Base-by-base conservation (phyloP, 2,797 vertebrate genomes). In the Nyctalus aviator region DNA sequence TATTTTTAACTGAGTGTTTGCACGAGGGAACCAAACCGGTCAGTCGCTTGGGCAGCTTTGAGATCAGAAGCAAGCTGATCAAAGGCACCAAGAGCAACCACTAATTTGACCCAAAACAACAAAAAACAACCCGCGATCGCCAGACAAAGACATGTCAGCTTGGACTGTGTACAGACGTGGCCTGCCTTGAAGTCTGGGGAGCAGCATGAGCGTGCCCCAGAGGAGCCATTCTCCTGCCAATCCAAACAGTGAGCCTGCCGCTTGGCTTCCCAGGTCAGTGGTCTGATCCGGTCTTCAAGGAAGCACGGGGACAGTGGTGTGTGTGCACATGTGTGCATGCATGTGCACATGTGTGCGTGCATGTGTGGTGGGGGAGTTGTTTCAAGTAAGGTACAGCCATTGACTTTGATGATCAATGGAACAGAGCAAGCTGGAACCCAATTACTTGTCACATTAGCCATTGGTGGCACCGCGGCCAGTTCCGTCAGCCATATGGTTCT, bases 1-100 rank as follows among this genome's bases (percentile, higher is more conserved):
- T 96, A 88, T 95, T 96, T 97, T 95, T 96, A 95, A 94, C 68
- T 13, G 75, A 35, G n/a, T 94, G 73, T 87, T 86, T 88, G 76
- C 94, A 76, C 46, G 77, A 81, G 77, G 30, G 94, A 91, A 93
- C 86, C 91, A 75, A 59, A 41, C 66, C 27, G 87, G 96, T 68
- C 94, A 72, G 92, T 84, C 53, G 82, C 68, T 75, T 84, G 86
- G 86, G 85, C 84, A 35, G 78, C 78, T 27, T 17, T n/a, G 91
- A 95, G 83, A 94, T 93, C 78, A 89, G 94, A 95, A 85, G 55
- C 64, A 14, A 62, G 79, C 79, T 89, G 83, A 91, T 96, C 84
- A 90, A 83, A 95, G 86, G 72, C 73, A 41, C 62, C 62, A 27
- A 84, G 69, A 46, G 41, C 68, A 93, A 84, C 81, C 69, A 84